These are phyloP conservation scores for Heliconius ethilla DNA, from an alignment of 2,888 invertebrate species.

Conservation along the genomic window DNA sequence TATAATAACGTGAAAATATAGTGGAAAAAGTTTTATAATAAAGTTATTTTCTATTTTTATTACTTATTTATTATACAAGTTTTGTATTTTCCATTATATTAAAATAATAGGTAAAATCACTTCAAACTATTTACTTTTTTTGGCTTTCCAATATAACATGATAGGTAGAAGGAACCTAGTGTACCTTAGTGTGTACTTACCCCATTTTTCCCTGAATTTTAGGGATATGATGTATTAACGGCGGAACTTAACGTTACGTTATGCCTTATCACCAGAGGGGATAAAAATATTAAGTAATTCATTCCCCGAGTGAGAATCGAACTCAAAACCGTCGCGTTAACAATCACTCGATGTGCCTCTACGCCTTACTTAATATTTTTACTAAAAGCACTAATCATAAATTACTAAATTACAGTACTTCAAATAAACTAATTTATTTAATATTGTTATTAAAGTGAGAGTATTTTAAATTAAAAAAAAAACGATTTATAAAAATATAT, in stretches of 20 bases:
- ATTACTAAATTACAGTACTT: too few species aligned
- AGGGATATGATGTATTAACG: neutral
- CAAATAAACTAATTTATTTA: too few species aligned
- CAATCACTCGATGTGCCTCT: too few species aligned
- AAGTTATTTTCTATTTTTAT: neutral
- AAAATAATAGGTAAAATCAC: too few species aligned
- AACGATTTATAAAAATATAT: neutral
- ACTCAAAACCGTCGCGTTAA: neutral
- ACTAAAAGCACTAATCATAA: too few species aligned
- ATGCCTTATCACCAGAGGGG: neutral
- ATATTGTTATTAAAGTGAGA: too few species aligned
- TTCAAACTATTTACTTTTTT: too few species aligned
- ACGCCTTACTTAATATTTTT: too few species aligned
- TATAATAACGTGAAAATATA: neutral
- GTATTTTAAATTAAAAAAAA: too few species aligned
- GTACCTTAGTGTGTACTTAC: neutral
- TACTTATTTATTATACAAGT: neutral
- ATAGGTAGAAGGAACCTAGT: neutral
- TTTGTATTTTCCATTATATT: neutral
- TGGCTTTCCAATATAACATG: too few species aligned
- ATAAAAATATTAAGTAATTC: neutral
- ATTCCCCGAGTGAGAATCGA: neutral
- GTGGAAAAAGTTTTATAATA: neutral
- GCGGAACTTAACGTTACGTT: neutral
- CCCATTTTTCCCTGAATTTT: neutral